Conservation (phyloP, 2,888 invertebrate genomes). For the Hedychridium roseum region DNA sequence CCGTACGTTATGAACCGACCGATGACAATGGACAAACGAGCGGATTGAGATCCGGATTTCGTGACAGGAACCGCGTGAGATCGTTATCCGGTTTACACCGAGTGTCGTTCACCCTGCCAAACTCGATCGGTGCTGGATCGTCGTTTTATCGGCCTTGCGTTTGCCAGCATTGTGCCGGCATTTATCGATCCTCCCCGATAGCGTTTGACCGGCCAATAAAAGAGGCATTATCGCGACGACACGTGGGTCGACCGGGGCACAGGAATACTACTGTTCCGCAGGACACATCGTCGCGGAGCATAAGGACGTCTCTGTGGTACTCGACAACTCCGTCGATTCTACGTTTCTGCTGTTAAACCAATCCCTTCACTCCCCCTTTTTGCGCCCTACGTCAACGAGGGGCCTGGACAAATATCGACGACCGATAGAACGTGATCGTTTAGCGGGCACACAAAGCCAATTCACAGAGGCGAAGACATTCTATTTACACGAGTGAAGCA, state of each 20-base stretch:
- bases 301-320: conserved; percentile 49
- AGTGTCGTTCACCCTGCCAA: conserved; percentile 23
- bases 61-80: too few relatives aligned
- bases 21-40: too few relatives aligned
- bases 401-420: too few relatives aligned
- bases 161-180: conserved; percentile 38
- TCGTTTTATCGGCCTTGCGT: conserved; percentile 28
- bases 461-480: too few relatives aligned
- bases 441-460: too few relatives aligned
- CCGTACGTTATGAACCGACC: too few relatives aligned
- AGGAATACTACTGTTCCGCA: conserved; percentile 60
- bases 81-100: conserved; percentile 28
- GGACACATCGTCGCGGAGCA: conserved; percentile 30
- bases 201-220: conserved; percentile 10
- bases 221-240: conserved; percentile 44
- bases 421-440: too few relatives aligned
- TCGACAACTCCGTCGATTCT: conserved; percentile 9
- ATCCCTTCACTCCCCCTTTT: too few relatives aligned
- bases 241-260: conserved; percentile 46
- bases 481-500: too few relatives aligned
- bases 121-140: conserved; percentile 12
- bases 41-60: too few relatives aligned
- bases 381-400: too few relatives aligned
- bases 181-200: conserved; percentile 39
- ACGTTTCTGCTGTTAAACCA: too few relatives aligned